Conservation (phyloP, 2,797 vertebrate species). For the Botia kubotai region DNA sequence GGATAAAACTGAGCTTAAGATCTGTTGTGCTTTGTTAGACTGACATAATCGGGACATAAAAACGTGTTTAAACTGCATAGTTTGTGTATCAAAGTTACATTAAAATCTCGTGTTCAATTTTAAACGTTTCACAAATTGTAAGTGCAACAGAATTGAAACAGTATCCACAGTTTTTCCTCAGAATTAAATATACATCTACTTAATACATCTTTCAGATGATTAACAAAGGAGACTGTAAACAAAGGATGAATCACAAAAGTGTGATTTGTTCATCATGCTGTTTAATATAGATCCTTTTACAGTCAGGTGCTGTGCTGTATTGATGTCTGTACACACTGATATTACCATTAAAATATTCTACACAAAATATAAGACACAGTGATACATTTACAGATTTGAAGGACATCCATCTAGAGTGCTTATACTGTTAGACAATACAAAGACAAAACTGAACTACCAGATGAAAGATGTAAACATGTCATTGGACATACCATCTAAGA, state of each 20-base stretch:
- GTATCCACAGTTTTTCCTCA: too few relatives aligned
- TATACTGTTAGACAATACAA: conserved; percentile 49
- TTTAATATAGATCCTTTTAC: conserved; percentile 77
- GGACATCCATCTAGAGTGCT: conserved; percentile 15
- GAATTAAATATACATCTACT: too few relatives aligned
- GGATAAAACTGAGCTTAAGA: too few relatives aligned
- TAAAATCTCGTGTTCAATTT: too few relatives aligned
- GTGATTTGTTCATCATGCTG: conserved; percentile 72
- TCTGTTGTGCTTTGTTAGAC: too few relatives aligned
- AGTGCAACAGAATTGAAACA: too few relatives aligned
- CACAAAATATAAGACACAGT: conserved; percentile 54
- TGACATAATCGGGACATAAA: too few relatives aligned
- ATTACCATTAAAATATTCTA: conserved; percentile 75
- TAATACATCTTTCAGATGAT: too few relatives aligned
- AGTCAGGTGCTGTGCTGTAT: conserved; percentile 58
- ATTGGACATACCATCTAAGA: neutral
- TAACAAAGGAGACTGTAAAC: conserved; percentile 10
- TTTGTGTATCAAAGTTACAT: too few relatives aligned
- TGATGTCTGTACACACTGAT: conserved; percentile 69
- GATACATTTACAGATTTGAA: conserved; percentile 58
- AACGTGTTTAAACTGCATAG: too few relatives aligned
- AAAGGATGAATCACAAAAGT: conserved; percentile 32
- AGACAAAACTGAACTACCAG: conserved; percentile 8
- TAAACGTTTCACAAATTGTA: too few relatives aligned
- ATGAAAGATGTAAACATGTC: conserved; percentile 13